Conservation (phyloP, 2,888 invertebrate genomes). For the Carterocephalus palaemon region DNA sequence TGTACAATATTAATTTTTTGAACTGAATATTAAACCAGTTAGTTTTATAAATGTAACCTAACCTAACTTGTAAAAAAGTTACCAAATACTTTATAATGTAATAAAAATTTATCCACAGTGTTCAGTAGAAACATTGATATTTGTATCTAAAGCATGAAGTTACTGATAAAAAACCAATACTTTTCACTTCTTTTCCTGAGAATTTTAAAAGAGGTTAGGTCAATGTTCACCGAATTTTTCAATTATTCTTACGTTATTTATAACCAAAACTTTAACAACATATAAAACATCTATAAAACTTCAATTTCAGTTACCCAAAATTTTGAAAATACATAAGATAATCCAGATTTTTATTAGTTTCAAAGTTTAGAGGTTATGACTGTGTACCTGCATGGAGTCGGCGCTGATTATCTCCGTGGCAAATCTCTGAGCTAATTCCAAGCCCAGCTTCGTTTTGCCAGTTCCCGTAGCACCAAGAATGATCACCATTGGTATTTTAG, state of each 20-base stretch:
- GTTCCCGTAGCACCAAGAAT: slow-evolving; percentile 98
- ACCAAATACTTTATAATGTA: too few species aligned
- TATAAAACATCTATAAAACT: neutral
- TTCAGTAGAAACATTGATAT: too few species aligned
- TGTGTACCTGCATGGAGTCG: slow-evolving; percentile 97
- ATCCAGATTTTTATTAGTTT: neutral
- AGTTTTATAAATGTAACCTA: too few species aligned
- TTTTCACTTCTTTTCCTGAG: neutral
- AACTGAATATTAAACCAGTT: too few species aligned
- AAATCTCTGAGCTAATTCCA: slow-evolving; percentile 92
- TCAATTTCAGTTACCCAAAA: neutral
- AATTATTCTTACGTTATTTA: too few species aligned
- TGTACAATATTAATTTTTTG: too few species aligned
- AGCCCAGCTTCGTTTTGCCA: slow-evolving; percentile 97
- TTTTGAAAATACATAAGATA: neutral
- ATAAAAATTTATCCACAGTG: too few species aligned
- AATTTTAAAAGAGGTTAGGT: slow-evolving; percentile 15
- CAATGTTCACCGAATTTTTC: neutral
- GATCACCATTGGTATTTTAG: slow-evolving; percentile 85
- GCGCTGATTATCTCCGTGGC: slow-evolving; percentile 97
- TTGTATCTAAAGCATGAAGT: neutral
- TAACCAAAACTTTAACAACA: neutral
- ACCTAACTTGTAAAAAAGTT: too few species aligned
- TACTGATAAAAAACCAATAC: neutral
- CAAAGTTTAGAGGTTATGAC: slow-evolving; percentile 49